Evolutionary conservation across 2,113 vertebrate genomes (phyloP), one percentile per base, ranked within the genome.

Genomic region (Cephalopholis sonnerati): DNA sequence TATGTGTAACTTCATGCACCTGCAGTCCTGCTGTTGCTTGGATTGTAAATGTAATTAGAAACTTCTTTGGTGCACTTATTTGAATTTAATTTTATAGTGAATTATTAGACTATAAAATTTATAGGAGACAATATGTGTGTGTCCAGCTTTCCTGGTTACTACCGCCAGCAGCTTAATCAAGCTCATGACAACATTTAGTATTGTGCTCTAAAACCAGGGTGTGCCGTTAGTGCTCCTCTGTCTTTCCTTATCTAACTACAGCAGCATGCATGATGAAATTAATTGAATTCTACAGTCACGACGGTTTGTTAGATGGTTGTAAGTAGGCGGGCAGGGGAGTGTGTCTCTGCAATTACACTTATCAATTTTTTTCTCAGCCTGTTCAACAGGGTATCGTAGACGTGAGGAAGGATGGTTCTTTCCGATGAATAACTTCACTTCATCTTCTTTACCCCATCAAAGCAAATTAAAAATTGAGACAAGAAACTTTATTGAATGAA

Each of bases 391-490:
- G 24, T 44, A 1, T 55, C 6, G 22, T 4, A 24, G 15, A 59
- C 41, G 13, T 3, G 5, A 51, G 15, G 61, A 63, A 51, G 11
- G 20, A 59, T 1, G 20, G n/a, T 25, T 57, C 20, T 70, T 69
- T 36, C 25, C 53, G 53, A 5, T 79, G 75, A 79, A 70, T 62
- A 71, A 66, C 66, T 70, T 71, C 29, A n/a, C 63, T 77, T 72
- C 50, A 29, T 76, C 29, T 79, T 79, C 25, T 67, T 55, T 39
- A 27, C 25, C 73, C 27, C 53, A 46, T 79, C 81, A 59, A 53
- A 76, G 55, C 55, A 69, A 83, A 80, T 82, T 55, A 61, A 88
- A 73, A 32, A 46, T 20, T 27, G 50, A 73, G 24, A 68, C 22
- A 25, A 29, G 41, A 59, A 69, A 68, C 11, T 63, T 58, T 22